These are phyloP conservation scores for Hippocampus kuda DNA, from an alignment of 2,797 vertebrate species.

Conservation along the genomic window DNA sequence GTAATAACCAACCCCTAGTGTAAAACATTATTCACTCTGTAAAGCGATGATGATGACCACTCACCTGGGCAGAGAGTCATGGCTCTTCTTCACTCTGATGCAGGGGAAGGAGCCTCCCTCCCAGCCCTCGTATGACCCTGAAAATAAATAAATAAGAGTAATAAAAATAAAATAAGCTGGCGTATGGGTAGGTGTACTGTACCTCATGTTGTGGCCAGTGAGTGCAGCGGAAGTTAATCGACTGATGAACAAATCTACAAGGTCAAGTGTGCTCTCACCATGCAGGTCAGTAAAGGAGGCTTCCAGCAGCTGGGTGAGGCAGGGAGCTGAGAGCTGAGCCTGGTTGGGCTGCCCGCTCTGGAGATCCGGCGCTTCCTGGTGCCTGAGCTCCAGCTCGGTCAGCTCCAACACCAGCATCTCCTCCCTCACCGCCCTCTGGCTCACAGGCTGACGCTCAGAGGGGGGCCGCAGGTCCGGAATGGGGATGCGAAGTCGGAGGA, in stretches of 20 bases:
- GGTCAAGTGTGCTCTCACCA: slow-evolving; percentile 52
- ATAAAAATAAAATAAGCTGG: too few relatives aligned
- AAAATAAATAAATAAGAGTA: slow-evolving; percentile 1
- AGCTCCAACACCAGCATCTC: slow-evolving; percentile 78
- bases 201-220: background rate
- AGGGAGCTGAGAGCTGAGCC: slow-evolving; percentile 40
- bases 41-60: slow-evolving; percentile 9
- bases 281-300: slow-evolving; percentile 77
- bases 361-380: slow-evolving; percentile 69
- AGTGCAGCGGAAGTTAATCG: background rate
- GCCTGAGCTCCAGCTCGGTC: slow-evolving; percentile 70
- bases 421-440: slow-evolving; percentile 65
- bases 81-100: slow-evolving; percentile 74
- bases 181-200: background rate
- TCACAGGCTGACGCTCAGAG: slow-evolving; percentile 62
- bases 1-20: background rate
- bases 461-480: slow-evolving; percentile 77
- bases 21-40: background rate
- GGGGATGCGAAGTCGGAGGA: slow-evolving; percentile 76
- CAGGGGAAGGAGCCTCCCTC: slow-evolving; percentile 77
- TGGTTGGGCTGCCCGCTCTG: slow-evolving; percentile 43
- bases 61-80: slow-evolving; percentile 65
- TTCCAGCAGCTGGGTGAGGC: slow-evolving; percentile 72
- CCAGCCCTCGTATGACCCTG: slow-evolving; percentile 79
- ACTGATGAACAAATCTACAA: background rate